These are phyloP conservation scores for Darevskia mixta DNA, from an alignment of 2,797 vertebrate species.

Conservation along the genomic window DNA sequence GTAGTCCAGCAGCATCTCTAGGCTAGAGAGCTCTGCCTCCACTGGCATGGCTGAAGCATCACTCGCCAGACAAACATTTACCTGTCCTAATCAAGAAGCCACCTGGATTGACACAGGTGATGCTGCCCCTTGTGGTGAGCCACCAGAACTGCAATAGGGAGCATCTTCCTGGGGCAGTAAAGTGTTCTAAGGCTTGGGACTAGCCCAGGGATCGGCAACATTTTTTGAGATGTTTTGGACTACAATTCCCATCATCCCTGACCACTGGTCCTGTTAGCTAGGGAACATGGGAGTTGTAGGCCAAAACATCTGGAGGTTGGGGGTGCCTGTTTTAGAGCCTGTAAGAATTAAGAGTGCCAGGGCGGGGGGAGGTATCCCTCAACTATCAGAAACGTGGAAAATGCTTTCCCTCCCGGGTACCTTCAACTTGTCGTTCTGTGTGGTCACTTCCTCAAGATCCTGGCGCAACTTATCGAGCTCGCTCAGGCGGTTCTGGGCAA, in stretches of 20 bases:
- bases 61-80: neutral
- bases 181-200: too few species aligned
- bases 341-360: too few species aligned
- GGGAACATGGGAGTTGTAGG: too few species aligned
- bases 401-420: conserved; percentile 67
- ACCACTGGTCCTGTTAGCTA: too few species aligned
- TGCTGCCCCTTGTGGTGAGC: neutral
- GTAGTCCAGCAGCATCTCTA: too few species aligned
- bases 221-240: too few species aligned
- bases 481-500: conserved; percentile 91
- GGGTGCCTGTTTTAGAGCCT: too few species aligned
- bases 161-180: neutral
- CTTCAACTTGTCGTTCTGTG: conserved; percentile 93
- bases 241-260: too few species aligned
- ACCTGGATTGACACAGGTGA: neutral
- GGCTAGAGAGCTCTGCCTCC: neutral
- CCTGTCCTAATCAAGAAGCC: neutral
- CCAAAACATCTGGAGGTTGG: too few species aligned
- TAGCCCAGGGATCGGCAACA: too few species aligned
- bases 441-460: conserved; percentile 90
- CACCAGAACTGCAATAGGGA: neutral
- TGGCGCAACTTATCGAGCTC: conserved; percentile 94
- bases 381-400: neutral
- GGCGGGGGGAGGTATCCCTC: neutral
- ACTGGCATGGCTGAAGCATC: neutral